Evolutionary conservation across 2,797 vertebrate species (phyloP).

Genomic region (Microctenopoma stevenorrisi): DNA sequence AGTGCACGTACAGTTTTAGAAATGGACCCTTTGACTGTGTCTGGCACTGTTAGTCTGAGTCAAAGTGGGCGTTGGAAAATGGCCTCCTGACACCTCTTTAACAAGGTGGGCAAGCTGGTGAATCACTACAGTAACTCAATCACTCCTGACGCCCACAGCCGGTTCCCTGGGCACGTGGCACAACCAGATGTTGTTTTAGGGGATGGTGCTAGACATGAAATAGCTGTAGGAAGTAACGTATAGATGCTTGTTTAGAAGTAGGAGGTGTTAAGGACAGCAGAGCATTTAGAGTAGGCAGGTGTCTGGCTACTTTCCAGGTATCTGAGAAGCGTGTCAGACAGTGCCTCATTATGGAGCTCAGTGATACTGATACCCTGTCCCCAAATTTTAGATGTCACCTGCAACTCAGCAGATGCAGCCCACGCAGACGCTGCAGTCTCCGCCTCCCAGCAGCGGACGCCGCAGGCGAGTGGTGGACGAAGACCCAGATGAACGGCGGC

Average conservation of each 20-base stretch:
- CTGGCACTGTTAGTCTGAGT: conserved; percentile 77
- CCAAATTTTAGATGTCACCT: conserved; percentile 89
- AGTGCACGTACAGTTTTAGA: conserved; percentile 61
- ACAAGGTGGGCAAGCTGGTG: conserved; percentile 79
- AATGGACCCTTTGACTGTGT: conserved; percentile 75
- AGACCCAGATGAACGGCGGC: conserved; percentile 95
- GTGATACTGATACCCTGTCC: conserved; percentile 3
- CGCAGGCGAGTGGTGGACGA: conserved; percentile 95
- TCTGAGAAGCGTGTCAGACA: conserved; percentile 34
- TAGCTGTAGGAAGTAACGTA: conserved; percentile 69
- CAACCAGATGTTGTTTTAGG: conserved; percentile 82
- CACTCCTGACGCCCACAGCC: conserved; percentile 63
- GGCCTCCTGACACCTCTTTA: conserved; percentile 84
- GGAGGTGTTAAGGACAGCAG: conserved; percentile 42
- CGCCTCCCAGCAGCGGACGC: conserved; percentile 92
- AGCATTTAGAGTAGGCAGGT: conserved; percentile 62
- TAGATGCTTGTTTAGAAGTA: conserved; percentile 65
- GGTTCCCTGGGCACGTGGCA: conserved; percentile 56
- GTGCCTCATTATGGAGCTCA: conserved; percentile 32
- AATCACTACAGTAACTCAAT: conserved; percentile 77
- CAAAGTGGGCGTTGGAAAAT: conserved; percentile 83
- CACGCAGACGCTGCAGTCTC: conserved; percentile 94
- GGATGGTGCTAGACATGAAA: conserved; percentile 71
- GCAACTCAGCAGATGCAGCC: conserved; percentile 98
- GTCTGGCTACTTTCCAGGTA: conserved; percentile 64